Conservation (phyloP, 2,888 invertebrate species). For the Pemphredon lugubris region DNA sequence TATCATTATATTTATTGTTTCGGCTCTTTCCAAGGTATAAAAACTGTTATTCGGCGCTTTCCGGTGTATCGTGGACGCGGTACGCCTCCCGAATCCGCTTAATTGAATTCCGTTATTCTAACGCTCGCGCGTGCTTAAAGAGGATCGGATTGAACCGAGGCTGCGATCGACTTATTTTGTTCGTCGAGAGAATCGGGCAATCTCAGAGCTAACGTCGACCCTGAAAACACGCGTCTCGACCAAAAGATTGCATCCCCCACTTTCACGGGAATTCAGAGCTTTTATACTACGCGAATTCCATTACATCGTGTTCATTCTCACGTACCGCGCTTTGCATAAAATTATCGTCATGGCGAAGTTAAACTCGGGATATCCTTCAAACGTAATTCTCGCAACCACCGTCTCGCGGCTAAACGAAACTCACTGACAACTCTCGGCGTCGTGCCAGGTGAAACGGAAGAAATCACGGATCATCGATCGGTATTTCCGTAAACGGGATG, state of each 20-base stretch:
- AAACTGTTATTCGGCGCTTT: too few species aligned
- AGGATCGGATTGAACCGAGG: too few species aligned
- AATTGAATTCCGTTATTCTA: too few species aligned
- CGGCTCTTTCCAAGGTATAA: too few species aligned
- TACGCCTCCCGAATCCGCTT: too few species aligned
- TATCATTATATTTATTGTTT: too few species aligned
- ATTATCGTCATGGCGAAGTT: slow-evolving; percentile 34
- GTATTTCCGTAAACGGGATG: too few species aligned
- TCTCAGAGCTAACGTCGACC: slow-evolving; percentile 47
- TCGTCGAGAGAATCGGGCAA: too few species aligned
- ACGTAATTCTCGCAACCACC: not conserved
- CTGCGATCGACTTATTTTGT: too few species aligned
- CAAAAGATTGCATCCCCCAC: slow-evolving; percentile 49
- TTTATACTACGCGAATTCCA: slow-evolving; percentile 54
- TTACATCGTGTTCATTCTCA: slow-evolving; percentile 48
- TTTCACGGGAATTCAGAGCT: slow-evolving; percentile 53
- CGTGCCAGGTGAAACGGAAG: not conserved
- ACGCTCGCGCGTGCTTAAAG: too few species aligned
- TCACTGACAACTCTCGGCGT: slow-evolving; percentile 16
- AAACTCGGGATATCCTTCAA: not conserved
- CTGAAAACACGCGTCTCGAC: slow-evolving; percentile 59
- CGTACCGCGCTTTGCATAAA: slow-evolving; percentile 24
- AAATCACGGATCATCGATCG: too few species aligned
- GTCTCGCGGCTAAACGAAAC: not conserved
- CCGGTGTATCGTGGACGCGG: too few species aligned